phyloP scores from a whole-genome alignment of 2,888 invertebrate species.

The Noctuana brunneofusca region DNA sequence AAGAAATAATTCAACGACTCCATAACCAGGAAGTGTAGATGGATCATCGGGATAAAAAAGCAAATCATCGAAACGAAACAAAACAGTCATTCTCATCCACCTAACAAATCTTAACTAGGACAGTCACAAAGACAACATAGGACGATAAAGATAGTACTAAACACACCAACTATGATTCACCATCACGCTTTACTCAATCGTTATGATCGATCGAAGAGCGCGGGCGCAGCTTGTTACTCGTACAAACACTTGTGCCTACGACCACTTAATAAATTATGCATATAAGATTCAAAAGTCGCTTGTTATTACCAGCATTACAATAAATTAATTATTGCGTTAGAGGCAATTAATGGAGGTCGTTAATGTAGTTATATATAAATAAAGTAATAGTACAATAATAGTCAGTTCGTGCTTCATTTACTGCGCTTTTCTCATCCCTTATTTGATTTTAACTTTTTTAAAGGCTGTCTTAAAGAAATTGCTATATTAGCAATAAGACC shows the following conservation, averaged over 20 bases:
- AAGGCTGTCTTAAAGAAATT: too few species aligned
- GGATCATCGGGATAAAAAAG: too few species aligned
- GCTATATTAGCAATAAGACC: too few species aligned
- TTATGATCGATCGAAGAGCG: conserved; percentile 19
- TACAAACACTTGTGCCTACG: conserved; percentile 26
- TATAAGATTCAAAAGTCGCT: conserved; percentile 26
- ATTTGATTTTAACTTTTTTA: too few species aligned
- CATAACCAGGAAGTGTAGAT: too few species aligned
- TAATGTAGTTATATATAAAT: background rate
- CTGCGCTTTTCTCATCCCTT: too few species aligned
- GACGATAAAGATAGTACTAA: background rate
- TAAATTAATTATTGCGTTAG: conserved; percentile 22
- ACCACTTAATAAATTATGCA: conserved; percentile 29
- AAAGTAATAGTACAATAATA: too few species aligned
- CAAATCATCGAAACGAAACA: too few species aligned
- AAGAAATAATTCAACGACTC: too few species aligned
- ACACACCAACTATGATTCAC: conserved; percentile 15
- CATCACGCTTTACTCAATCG: conserved; percentile 13
- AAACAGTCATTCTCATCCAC: too few species aligned
- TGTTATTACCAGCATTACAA: conserved; percentile 18
- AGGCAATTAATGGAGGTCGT: conserved; percentile 5
- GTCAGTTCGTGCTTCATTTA: too few species aligned
- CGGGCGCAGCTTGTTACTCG: conserved; percentile 26
- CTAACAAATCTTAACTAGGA: too few species aligned
- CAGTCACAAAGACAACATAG: background rate